phyloP scores from a whole-genome alignment of 2,113 vertebrate genomes.

The Phycodurus eques region DNA sequence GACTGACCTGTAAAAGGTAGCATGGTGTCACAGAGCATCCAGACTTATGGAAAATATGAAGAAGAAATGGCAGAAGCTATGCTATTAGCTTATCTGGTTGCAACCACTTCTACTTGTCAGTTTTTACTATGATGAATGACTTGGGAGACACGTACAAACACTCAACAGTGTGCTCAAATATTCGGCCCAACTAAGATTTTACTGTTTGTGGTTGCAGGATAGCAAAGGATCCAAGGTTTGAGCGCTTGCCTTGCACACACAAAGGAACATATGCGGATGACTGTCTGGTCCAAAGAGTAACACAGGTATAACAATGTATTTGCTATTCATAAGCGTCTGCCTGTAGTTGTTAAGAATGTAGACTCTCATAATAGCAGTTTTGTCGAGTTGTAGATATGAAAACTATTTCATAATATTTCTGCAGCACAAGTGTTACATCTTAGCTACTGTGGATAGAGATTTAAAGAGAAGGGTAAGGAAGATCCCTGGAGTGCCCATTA shows the following conservation, averaged over 20 bases:
- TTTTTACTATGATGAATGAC: too few relatives aligned
- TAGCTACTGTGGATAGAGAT: constrained; percentile 96
- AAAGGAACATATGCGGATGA: constrained; percentile 97
- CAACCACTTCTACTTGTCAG: too few relatives aligned
- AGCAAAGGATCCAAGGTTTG: constrained; percentile 94
- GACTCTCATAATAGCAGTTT: background rate
- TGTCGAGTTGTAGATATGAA: background rate
- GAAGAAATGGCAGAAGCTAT: too few relatives aligned
- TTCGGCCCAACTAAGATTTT: background rate
- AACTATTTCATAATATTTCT: constrained; percentile 20
- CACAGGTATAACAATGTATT: constrained; percentile 79
- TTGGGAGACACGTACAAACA: background rate
- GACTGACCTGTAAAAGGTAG: too few relatives aligned
- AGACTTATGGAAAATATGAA: too few relatives aligned
- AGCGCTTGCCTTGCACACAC: constrained; percentile 89
- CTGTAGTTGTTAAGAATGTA: background rate
- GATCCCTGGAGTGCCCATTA: constrained; percentile 97
- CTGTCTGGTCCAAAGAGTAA: constrained; percentile 95
- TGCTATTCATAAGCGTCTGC: background rate
- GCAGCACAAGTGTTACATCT: constrained; percentile 98
- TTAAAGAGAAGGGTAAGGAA: constrained; percentile 93
- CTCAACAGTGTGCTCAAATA: background rate
- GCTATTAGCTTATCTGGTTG: too few relatives aligned
- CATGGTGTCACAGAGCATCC: too few relatives aligned
- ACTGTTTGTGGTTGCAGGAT: constrained; percentile 75